phyloP scores from a whole-genome alignment of 2,113 vertebrate genomes.

The Brienomyrus longianalis region DNA sequence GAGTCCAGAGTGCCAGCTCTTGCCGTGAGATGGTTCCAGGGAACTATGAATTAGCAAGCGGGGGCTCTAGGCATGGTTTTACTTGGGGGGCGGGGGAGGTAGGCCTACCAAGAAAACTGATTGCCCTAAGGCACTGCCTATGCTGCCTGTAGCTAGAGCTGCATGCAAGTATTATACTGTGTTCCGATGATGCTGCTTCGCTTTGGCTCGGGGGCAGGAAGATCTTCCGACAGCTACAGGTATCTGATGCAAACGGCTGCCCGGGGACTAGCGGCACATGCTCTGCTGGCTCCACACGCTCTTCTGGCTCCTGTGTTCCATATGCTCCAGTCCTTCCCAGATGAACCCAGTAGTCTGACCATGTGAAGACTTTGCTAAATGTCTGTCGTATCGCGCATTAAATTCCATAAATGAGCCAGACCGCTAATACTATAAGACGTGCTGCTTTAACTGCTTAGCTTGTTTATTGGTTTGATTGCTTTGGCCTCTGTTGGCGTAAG shows the following conservation, averaged over 20 bases:
- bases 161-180: not conserved
- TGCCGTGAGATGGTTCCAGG: not conserved
- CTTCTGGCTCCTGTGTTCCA: not conserved
- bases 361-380: not conserved
- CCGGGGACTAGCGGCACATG: not conserved
- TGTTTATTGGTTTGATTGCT: not conserved
- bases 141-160: not conserved
- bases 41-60: not conserved
- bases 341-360: not conserved
- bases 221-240: not conserved
- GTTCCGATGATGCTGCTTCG: not conserved
- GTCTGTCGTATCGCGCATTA: not conserved
- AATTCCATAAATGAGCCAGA: not conserved
- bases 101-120: not conserved
- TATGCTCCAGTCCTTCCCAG: not conserved
- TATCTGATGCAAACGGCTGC: not conserved
- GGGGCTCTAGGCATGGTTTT: not conserved
- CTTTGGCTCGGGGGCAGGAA: not conserved
- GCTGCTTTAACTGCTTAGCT: not conserved
- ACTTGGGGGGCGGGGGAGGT: not conserved
- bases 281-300: not conserved
- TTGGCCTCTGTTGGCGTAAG: not conserved
- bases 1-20: not conserved
- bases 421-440: not conserved
- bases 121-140: not conserved